phyloP scores from a whole-genome alignment of 2,888 invertebrate species.

The Eupithecia tripunctaria region DNA sequence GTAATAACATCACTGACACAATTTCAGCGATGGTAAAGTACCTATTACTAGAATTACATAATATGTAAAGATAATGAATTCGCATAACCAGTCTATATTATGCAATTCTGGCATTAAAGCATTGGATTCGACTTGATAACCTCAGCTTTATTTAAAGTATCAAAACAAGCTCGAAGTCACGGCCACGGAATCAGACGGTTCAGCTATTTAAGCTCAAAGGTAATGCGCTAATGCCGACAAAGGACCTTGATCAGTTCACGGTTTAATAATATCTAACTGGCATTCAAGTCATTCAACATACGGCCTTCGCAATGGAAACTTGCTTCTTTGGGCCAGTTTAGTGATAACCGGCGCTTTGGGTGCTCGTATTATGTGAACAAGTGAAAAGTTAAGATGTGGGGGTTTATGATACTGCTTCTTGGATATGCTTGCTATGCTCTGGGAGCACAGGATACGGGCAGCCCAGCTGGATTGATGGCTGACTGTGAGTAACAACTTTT shows the following conservation, averaged over 20 bases:
- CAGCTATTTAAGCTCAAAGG: slow-evolving; percentile 10
- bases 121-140: not conserved
- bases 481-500: slow-evolving; percentile 60
- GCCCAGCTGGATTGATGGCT: slow-evolving; percentile 69
- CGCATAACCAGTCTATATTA: not conserved
- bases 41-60: not conserved
- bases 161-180: slow-evolving; percentile 16
- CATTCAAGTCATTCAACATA: slow-evolving; percentile 34
- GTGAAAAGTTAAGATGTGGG: slow-evolving; percentile 34
- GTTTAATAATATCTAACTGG: slow-evolving; percentile 42
- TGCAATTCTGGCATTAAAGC: not conserved
- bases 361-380: slow-evolving; percentile 48
- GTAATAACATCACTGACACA: not conserved
- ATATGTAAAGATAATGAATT: not conserved
- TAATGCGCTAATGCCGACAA: slow-evolving; percentile 16
- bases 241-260: slow-evolving; percentile 42
- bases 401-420: slow-evolving; percentile 35
- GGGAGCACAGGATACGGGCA: slow-evolving; percentile 58
- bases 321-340: slow-evolving; percentile 52
- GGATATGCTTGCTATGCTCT: slow-evolving; percentile 43
- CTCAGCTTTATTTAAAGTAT: not conserved
- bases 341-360: slow-evolving; percentile 50
- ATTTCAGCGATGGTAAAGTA: not conserved
- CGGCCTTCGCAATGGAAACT: slow-evolving; percentile 59
- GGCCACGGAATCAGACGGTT: not conserved